phyloP scores from a whole-genome alignment of 1,140 invertebrate species.

The Bombus confusus region DNA sequence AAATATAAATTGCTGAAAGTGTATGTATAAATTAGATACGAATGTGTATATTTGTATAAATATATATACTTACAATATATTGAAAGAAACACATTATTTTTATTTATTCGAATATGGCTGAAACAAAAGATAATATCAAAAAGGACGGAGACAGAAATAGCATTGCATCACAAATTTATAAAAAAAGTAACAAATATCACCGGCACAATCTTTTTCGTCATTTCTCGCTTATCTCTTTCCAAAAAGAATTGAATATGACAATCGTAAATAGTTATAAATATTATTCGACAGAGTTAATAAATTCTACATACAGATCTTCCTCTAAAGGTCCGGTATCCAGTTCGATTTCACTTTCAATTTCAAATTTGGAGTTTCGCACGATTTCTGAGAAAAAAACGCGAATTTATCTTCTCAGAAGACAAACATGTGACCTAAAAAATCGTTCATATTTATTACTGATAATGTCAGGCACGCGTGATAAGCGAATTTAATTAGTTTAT shows the following conservation, averaged over 20 bases:
- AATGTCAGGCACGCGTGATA: constrained; percentile 7
- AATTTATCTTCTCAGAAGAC: background rate
- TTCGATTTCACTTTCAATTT: background rate
- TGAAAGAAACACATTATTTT: background rate
- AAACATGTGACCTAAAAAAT: constrained; percentile 5
- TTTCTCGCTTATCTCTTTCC: background rate
- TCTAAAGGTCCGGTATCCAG: too few species aligned
- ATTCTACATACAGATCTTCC: background rate
- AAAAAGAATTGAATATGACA: background rate
- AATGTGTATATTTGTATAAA: constrained; percentile 50
- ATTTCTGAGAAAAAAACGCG: background rate
- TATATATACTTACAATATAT: constrained; percentile 38
- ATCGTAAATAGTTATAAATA: constrained; percentile 14
- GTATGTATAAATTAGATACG: constrained; percentile 39
- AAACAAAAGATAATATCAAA: background rate
- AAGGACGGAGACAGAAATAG: constrained; percentile 19
- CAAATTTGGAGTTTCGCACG: background rate
- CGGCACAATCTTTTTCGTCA: background rate
- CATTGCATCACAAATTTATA: background rate
- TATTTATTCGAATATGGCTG: background rate
- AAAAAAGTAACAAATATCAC: background rate
- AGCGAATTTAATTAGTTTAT: background rate
- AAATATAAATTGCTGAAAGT: constrained; percentile 26
- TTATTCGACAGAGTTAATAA: background rate
- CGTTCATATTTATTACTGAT: background rate